Evolutionary conservation across 2,888 invertebrate species (phyloP).

Genomic region (Andrena dorsata): DNA sequence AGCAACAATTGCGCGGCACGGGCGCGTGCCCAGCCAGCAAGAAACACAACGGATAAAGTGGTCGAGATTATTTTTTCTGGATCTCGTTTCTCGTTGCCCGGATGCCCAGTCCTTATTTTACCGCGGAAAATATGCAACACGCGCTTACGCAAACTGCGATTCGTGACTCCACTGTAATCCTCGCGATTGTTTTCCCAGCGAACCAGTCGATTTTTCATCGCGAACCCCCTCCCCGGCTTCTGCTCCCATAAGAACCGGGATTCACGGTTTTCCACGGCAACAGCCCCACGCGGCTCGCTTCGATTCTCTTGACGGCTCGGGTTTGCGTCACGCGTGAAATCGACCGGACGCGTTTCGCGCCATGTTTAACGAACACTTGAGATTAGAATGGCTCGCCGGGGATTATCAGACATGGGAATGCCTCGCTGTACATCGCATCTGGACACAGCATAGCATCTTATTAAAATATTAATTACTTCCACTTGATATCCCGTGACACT

Average conservation of each 20-base stretch:
- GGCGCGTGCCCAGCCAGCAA: not conserved
- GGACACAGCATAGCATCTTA: conserved; percentile 16
- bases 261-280: conserved; percentile 2
- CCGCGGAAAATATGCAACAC: not conserved
- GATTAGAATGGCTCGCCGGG: conserved; percentile 78
- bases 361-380: conserved; percentile 81
- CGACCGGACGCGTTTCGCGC: conserved; percentile 61
- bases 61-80: conserved; percentile 1
- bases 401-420: conserved; percentile 72
- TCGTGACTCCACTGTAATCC: conserved; percentile 42
- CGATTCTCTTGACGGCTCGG: conserved; percentile 6
- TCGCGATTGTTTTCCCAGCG: conserved; percentile 22
- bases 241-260: not conserved
- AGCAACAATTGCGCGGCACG: conserved; percentile 3
- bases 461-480: conserved; percentile 36
- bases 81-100: not conserved
- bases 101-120: not conserved
- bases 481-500: not conserved
- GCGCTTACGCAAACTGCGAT: conserved; percentile 9
- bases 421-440: conserved; percentile 52
- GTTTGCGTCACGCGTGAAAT: conserved; percentile 46
- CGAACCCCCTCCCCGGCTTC: not conserved
- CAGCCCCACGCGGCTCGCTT: not conserved
- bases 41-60: not conserved
- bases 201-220: conserved; percentile 13